These are phyloP conservation scores for Chloromyia formosa DNA, from an alignment of 2,888 invertebrate species.

Conservation along the genomic window DNA sequence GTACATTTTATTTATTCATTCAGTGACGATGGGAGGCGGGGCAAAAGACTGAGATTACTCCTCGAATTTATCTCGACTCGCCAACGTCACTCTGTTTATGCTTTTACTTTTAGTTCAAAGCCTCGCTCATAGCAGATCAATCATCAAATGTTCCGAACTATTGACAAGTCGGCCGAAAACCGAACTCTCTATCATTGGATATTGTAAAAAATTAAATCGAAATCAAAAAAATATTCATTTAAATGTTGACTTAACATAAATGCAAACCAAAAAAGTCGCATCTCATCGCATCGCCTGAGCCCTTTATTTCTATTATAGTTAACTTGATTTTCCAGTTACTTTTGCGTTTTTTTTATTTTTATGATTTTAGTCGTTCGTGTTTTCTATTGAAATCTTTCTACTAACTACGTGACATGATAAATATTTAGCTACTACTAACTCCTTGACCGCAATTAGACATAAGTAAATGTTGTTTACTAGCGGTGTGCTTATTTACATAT, in stretches of 20 bases:
- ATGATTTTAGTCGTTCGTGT: constrained; percentile 46
- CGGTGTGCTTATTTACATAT: constrained; percentile 11
- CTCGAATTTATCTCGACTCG: too few relatives aligned
- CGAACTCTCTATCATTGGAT: constrained; percentile 12
- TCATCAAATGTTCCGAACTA: constrained; percentile 33
- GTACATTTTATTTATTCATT: constrained; percentile 7
- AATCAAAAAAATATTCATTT: constrained; percentile 15
- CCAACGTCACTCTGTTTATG: neutral
- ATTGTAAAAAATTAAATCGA: constrained; percentile 14
- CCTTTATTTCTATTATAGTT: constrained; percentile 51
- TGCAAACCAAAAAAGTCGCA: constrained; percentile 43
- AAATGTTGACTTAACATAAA: constrained; percentile 36
- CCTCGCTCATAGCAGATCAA: constrained; percentile 42
- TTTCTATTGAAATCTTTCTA: constrained; percentile 47
- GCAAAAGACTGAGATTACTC: too few relatives aligned
- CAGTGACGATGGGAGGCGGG: neutral
- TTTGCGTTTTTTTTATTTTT: constrained; percentile 47
- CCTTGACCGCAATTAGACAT: constrained; percentile 7
- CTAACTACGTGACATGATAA: constrained; percentile 28
- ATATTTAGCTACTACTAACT: constrained; percentile 11
- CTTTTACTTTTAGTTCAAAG: constrained; percentile 35
- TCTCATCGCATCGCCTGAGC: constrained; percentile 56
- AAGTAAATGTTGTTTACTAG: neutral
- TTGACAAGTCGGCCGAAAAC: constrained; percentile 1
- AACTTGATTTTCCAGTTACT: constrained; percentile 24